Base-by-base conservation (phyloP, 2,888 invertebrate species). In the Pecten maximus region DNA sequence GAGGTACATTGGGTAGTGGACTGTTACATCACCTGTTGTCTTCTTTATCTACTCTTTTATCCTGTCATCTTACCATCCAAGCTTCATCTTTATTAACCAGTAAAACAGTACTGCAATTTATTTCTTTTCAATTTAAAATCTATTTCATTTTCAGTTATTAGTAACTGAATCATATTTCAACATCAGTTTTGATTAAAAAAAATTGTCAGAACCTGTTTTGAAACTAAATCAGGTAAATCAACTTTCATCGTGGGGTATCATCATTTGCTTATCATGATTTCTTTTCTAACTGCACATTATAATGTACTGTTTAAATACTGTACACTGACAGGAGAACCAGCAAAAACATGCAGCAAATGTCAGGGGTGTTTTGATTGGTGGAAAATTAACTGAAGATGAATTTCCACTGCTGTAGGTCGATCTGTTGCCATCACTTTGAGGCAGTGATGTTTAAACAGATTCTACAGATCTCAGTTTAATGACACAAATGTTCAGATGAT, bases 341-440 rank as follows among this genome's bases (percentile, higher is more conserved):
- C 28, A 74, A 74, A 74, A 74, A 74, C 74, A 74, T 74, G 74
- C 74, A 74, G 35, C 74, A 74, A 74, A 74, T 74, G 74, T 74
- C 74, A 35, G 74, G 23, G 10, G 23, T 35, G 15, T 74, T 74
- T 74, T 35, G 74, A 74, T 74, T 74, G 74, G 74, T 74, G 28
- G 28, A 35, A 28, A 74, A 74, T 74, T 35, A 28, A 74, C 35
- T 74, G 35, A 8, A 35, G 74, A 74, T 74, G 74, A 74, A 74
- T 74, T 74, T 74, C 35, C 10, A 35, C 74, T 28, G 74, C 74
- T 74, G 74, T 74, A 74, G 74, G 35, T 35, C 28, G 74, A 3
- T 74, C 35, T 74, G 74, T 74, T 35, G 35, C 74, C 10, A 35
- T 74, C 74, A 74, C 35, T 35, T 74, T 74, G 74, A 8, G 28